Evolutionary conservation across 2,113 vertebrate genomes (phyloP).

Genomic region (Oryctolagus cuniculus): DNA sequence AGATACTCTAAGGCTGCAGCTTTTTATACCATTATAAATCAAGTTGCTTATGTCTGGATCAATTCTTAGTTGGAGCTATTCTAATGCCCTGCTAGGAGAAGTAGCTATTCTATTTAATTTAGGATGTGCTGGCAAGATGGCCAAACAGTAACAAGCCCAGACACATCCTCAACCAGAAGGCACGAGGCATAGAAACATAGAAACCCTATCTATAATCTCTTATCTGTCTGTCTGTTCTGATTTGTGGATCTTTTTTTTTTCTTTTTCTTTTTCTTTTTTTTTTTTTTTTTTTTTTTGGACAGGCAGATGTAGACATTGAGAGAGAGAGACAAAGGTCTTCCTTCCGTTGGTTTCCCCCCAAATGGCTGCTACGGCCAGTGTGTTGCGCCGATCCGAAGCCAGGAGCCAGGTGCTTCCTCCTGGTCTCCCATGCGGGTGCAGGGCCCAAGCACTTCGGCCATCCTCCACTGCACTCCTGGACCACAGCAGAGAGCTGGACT

Average conservation of each 20-base stretch:
- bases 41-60: conserved; percentile 71
- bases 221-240: conserved; percentile 35
- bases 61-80: conserved; percentile 62
- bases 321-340: no score
- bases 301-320: no score
- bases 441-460: no score
- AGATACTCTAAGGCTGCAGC: not conserved
- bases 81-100: conserved; percentile 53
- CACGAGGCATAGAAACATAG: not conserved
- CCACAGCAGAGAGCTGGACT: no score
- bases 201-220: not conserved
- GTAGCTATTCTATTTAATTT: conserved; percentile 66
- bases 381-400: no score
- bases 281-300: no score
- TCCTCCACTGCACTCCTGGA: no score
- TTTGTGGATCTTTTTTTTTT: not conserved
- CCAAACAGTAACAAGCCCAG: conserved; percentile 36
- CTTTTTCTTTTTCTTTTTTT: no score
- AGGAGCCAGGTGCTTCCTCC: no score
- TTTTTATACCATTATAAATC: conserved; percentile 69
- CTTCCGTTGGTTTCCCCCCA: no score
- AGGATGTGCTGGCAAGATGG: conserved; percentile 55
- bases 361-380: no score
- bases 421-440: no score
- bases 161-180: conserved; percentile 50